Base-by-base conservation (phyloP, 2,797 vertebrate genomes). In the Hippocampus kuda region DNA sequence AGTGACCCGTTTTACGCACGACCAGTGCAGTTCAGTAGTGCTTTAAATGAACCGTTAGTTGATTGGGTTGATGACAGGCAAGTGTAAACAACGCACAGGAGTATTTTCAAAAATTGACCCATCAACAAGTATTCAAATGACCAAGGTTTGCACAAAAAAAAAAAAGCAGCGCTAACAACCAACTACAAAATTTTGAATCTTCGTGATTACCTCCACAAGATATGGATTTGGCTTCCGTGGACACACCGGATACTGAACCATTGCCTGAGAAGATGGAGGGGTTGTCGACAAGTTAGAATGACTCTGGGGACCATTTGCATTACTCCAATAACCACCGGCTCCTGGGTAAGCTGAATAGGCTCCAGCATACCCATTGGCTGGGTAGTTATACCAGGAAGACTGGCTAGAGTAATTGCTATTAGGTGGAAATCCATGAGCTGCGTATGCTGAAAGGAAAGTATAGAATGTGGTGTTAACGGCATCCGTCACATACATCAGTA, bases 201-300 rank as follows among this genome's bases (percentile, higher is more conserved):
- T 34, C 7, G 16, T 3, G 68, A 76, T 77, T 83, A 91, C 92
- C 91, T 89, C 87, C 76, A 83, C 85, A 41, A 90, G 75, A 81
- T 90, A 92, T 44, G 87, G 75, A 71, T 88, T 86, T 16, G 85
- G 83, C 79, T 90, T 89, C 75, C 88, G 86, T 71, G 91, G 89
- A 87, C 91, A 91, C 85, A 93, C 82, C 0, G 92, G 91, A 88
- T 93, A 93, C 90, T 92, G 92, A 88, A 93, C 90, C 89, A 92
- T 91, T 80, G 88, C 89, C 89, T 91, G 90, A 88, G 90, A 89
- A 88, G 87, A 90, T 88, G 86, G 89, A 91, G 90, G 89, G 87
- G 83, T 91, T 90, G 89, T 90, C 85, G 90, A 89, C 84, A 90
- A 79, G 88, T 90, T 91, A 90, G 90, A 91, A 84, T 89, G 89